Conservation (phyloP, 64 coral and sea anemone species). For the Anthopleura sola region DNA sequence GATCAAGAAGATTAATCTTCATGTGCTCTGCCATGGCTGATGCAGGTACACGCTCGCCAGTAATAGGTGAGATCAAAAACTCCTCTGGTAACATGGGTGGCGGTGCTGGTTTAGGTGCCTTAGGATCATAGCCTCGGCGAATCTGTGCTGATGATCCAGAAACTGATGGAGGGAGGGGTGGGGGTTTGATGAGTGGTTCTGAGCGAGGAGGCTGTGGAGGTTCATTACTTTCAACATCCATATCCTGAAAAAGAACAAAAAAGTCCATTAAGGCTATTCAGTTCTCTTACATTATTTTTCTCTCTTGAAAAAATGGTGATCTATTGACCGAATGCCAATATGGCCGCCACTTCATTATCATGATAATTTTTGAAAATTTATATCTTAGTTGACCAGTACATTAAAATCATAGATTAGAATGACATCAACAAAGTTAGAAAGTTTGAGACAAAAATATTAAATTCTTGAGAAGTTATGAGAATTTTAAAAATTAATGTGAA, state of each 20-base stretch:
- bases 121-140: conserved; percentile 87
- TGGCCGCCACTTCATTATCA: too few relatives aligned
- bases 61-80: conserved; percentile 94
- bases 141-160: conserved; percentile 63
- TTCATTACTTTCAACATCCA: conserved; percentile 16
- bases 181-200: conserved; percentile 59
- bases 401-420: too few relatives aligned
- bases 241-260: background rate
- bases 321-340: too few relatives aligned
- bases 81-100: conserved; percentile 48
- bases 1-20: conserved; percentile 97
- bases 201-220: conserved; percentile 36
- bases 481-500: too few relatives aligned
- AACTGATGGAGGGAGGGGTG: conserved; percentile 68
- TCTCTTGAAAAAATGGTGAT: too few relatives aligned
- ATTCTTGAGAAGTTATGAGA: too few relatives aligned
- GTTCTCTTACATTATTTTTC: too few relatives aligned
- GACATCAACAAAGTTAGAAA: too few relatives aligned
- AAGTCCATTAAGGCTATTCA: too few relatives aligned
- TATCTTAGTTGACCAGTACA: too few relatives aligned
- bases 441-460: too few relatives aligned
- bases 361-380: too few relatives aligned
- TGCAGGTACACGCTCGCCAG: conserved; percentile 88
- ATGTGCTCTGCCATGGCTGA: conserved; percentile 93
- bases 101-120: conserved; percentile 62